Conservation (phyloP, 2,888 invertebrate genomes). For the Coremacera marginata region DNA sequence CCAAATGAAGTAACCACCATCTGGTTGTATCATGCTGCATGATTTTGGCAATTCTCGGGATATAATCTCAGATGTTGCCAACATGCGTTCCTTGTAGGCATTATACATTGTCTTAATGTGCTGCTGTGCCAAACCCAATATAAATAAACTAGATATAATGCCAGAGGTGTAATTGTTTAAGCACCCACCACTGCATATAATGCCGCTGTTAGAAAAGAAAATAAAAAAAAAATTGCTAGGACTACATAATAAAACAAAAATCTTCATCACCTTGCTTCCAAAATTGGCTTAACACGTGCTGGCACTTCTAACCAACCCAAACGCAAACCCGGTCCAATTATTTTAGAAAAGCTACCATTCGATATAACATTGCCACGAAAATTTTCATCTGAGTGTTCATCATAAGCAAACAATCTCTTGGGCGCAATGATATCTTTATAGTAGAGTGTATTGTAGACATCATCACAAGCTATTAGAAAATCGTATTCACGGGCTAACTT, state of each 20-base stretch:
- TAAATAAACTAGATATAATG: slow-evolving; percentile 71
- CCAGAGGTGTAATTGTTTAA: slow-evolving; percentile 74
- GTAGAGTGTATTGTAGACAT: slow-evolving; percentile 75
- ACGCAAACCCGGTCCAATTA: slow-evolving; percentile 75
- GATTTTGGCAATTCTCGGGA: slow-evolving; percentile 67
- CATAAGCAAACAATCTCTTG: slow-evolving; percentile 72
- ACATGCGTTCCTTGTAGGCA: slow-evolving; percentile 70
- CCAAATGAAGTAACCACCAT: slow-evolving; percentile 77
- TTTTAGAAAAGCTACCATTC: slow-evolving; percentile 77
- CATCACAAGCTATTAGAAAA: slow-evolving; percentile 73
- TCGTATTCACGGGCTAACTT: slow-evolving; percentile 69
- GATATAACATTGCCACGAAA: slow-evolving; percentile 74
- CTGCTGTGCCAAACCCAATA: slow-evolving; percentile 70
- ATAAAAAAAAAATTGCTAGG: background rate
- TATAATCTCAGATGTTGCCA: slow-evolving; percentile 67
- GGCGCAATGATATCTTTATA: slow-evolving; percentile 70
- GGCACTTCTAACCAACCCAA: slow-evolving; percentile 77
- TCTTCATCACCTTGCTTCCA: slow-evolving; percentile 64
- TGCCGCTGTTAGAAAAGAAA: slow-evolving; percentile 45
- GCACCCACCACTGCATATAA: slow-evolving; percentile 73
- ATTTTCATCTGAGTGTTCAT: slow-evolving; percentile 64
- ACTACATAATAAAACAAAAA: background rate
- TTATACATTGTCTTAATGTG: slow-evolving; percentile 67
- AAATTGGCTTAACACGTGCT: slow-evolving; percentile 64
- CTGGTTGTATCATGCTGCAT: slow-evolving; percentile 68